Percentiles rank a stretch among this genome's conserved stretches.
Evolutionary conservation across 2,797 vertebrate genomes (phyloP).

Genomic region (Macropus fuliginosus): DNA sequence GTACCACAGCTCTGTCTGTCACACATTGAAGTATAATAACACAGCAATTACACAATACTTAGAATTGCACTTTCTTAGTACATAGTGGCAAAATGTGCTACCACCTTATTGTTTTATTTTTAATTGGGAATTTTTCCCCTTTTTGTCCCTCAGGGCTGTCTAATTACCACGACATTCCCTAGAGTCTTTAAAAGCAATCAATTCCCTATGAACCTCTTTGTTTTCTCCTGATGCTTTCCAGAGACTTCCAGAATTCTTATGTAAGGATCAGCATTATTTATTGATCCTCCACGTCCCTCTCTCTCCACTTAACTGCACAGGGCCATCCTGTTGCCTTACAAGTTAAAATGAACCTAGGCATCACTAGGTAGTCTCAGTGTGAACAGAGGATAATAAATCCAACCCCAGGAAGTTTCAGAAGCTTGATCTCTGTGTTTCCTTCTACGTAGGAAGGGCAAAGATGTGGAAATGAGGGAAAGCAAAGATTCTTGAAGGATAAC

Average conservation of each 20-base stretch:
- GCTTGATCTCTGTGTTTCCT: neutral
- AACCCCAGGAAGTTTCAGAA: too few species aligned
- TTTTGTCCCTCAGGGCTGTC: neutral
- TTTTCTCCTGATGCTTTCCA: neutral
- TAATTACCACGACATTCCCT: neutral
- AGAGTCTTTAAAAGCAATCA: neutral
- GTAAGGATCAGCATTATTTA: neutral
- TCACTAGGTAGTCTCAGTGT: neutral
- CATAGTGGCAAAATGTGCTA: neutral
- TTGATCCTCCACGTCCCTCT: neutral
- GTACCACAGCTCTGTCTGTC: neutral
- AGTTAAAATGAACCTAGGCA: too few species aligned
- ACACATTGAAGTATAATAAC: neutral
- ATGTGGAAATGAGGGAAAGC: too few species aligned
- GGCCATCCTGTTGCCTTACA: accelerated
- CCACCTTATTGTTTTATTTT: neutral
- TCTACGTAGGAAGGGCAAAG: neutral
- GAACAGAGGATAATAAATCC: neutral
- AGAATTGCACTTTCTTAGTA: neutral
- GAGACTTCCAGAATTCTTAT: neutral
- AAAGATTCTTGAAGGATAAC: neutral
- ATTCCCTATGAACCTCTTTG: neutral
- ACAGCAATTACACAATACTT: neutral
- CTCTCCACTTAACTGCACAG: neutral
- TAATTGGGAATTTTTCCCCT: too few species aligned